Base-by-base conservation (phyloP, 2,888 invertebrate species). In the Ormia ochracea region DNA sequence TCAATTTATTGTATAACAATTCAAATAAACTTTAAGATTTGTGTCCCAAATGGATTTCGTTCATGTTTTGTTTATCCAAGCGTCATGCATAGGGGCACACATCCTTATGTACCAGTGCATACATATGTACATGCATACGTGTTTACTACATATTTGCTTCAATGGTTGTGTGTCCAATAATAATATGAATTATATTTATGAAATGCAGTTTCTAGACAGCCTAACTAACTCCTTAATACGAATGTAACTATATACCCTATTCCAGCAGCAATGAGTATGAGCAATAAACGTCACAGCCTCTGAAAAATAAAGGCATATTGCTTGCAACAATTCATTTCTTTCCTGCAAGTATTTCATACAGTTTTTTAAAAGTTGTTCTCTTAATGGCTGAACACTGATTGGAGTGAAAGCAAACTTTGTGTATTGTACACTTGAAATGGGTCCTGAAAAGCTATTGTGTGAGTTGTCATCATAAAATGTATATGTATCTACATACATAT, bases 1-100 rank as follows among this genome's bases (percentile, higher is more conserved):
- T 54, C 56, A 63, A 76, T 76, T 76, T 70, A 76, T 76, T 76
- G 76, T 76, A 69, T 63, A 63, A 41, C 48, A 69, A 69, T 76
- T 69, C 69, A 56, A 54, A 56, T 58, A 50, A 76, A 69, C 23
- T 69, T 70, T 69, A 76, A 76, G 63, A 69, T 69, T 63, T 70
- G 23, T 76, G 69, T 69, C 76, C 63, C 58, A 58, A 58, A 66
- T 74, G 23, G 21, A 48, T 56, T 56, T 38, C 48, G 56, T 74
- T 26, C 50, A 59, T 70, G 19, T 50, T 48, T 52, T 33, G 33
- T 61, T 61, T 65, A 56, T 65, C 19, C 19, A 50, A 23, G 21
- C 26, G n/a, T n/a, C n/a, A n/a, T n/a, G n/a, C n/a, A n/a, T n/a
- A n/a, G n/a, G n/a, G n/a, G n/a, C n/a, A n/a, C n/a, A n/a, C n/a